phyloP scores from a whole-genome alignment of 2,888 invertebrate genomes.

The Heliconius charithonia region DNA sequence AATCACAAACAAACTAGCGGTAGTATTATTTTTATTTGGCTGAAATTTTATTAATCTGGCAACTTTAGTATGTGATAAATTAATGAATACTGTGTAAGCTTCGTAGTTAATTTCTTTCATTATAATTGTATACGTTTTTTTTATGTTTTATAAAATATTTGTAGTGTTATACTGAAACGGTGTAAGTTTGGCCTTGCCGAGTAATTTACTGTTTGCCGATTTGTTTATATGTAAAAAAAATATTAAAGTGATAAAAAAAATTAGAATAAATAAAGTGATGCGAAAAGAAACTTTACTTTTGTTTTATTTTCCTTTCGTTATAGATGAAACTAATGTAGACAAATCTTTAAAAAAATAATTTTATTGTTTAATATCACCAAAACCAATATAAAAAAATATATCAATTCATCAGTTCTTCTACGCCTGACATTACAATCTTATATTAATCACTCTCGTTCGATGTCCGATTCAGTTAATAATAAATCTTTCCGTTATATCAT shows the following conservation, averaged over 20 bases:
- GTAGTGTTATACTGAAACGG: conserved; percentile 46
- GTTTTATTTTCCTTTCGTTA: background rate
- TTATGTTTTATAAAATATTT: conserved; percentile 48
- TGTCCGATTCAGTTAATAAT: too few relatives aligned
- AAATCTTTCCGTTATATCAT: too few relatives aligned
- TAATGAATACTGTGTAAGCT: conserved; percentile 22
- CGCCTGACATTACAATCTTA: too few relatives aligned
- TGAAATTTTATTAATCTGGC: conserved; percentile 51
- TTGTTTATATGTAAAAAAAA: conserved; percentile 65
- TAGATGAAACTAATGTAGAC: too few relatives aligned
- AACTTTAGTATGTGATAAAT: conserved; percentile 74
- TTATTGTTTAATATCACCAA: too few relatives aligned
- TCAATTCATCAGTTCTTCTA: too few relatives aligned
- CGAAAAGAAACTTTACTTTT: conserved; percentile 33
- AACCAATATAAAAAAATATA: too few relatives aligned
- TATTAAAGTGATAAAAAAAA: conserved; percentile 71
- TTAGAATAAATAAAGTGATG: conserved; percentile 72
- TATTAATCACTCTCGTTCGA: too few relatives aligned
- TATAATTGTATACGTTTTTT: conserved; percentile 36
- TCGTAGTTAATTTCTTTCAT: conserved; percentile 30
- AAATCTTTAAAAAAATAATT: too few relatives aligned
- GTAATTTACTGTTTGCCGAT: conserved; percentile 65
- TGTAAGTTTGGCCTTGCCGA: conserved; percentile 74
- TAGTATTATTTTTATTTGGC: conserved; percentile 22
- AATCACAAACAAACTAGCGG: conserved; percentile 16